Conservation (phyloP, 2,113 vertebrate species). For the Aegithalos caudatus region DNA sequence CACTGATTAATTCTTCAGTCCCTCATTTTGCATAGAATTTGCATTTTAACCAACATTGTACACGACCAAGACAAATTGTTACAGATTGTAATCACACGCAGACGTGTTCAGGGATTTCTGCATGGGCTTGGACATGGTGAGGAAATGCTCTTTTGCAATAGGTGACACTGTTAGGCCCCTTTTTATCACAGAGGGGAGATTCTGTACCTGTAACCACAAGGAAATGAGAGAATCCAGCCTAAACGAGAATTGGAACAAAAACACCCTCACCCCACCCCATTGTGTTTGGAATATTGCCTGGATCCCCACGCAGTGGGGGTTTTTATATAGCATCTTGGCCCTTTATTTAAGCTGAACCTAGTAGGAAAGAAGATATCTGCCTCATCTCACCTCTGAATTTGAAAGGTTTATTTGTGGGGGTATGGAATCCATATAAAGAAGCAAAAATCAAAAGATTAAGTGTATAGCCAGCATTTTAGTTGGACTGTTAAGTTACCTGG, state of each 20-base stretch:
- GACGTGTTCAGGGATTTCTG: background rate
- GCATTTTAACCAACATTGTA: background rate
- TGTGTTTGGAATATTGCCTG: slow-evolving; percentile 16
- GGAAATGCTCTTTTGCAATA: background rate
- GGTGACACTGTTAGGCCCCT: background rate
- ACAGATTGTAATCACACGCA: background rate
- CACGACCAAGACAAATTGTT: background rate
- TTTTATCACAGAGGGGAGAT: background rate
- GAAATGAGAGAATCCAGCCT: background rate
- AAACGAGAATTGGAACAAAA: slow-evolving; percentile 6
- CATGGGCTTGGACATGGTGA: background rate
- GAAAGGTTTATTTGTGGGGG: background rate
- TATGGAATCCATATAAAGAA: background rate
- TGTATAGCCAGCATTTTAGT: background rate
- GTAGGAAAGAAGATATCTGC: background rate
- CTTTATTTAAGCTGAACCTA: background rate
- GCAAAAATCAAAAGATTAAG: background rate
- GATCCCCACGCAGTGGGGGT: background rate
- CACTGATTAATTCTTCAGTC: background rate
- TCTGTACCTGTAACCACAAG: background rate
- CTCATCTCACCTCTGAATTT: background rate
- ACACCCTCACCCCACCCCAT: background rate
- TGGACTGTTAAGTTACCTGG: background rate
- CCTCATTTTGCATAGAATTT: background rate
- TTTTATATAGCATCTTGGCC: slow-evolving; percentile 9